Evolutionary conservation across 2,797 vertebrate species (phyloP), one percentile per base, ranked within the genome.

Genomic region (Eremophila alpestris): DNA sequence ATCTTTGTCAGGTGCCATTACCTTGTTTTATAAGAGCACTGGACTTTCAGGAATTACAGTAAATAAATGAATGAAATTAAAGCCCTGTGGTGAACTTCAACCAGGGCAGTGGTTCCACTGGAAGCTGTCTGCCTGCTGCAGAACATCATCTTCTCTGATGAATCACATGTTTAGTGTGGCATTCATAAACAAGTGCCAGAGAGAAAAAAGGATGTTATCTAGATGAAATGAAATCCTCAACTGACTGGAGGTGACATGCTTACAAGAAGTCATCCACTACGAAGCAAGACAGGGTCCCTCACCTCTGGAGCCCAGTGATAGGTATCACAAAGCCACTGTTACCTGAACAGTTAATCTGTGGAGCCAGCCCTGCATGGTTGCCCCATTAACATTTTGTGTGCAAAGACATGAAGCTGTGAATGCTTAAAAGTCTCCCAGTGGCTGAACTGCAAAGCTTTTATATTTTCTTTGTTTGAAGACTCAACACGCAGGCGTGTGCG

Each of bases 31-130:
- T 83, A 96, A 73, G 78, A 67, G 74, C 64, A 23, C n/a, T 51
- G 90, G 96, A 95, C 92, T 97, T 97, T 78, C 90, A 97, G 96
- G 96, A 96, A 97, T 81, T 93, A 83, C 51, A 95, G 54, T 95
- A 94, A 96, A 93, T 95, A 91, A 95, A 94, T 54, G 70, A 7
- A 68, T 94, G 90, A 90, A 93, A 88, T 92, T 81, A 90, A 92
- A 95, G 83, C 55, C 40, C 74, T 74, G 48, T 80, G 64, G 68
- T 94, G 92, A 94, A 59, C 95, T 71, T 54, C 43, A 87, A 0
- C 48, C 63, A 60, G 73, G 71, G 49, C 75, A 83, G 45, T 41
- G 73, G 85, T 69, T 89, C 83, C 88, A 88, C 96, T 87, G 74
- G 65, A 69, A 62, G 79, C 90, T 93, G 87, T 83, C 95, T 95